These are phyloP conservation scores for Periophthalmus modestus DNA, from an alignment of 2,113 vertebrate genomes.

Conservation along the genomic window DNA sequence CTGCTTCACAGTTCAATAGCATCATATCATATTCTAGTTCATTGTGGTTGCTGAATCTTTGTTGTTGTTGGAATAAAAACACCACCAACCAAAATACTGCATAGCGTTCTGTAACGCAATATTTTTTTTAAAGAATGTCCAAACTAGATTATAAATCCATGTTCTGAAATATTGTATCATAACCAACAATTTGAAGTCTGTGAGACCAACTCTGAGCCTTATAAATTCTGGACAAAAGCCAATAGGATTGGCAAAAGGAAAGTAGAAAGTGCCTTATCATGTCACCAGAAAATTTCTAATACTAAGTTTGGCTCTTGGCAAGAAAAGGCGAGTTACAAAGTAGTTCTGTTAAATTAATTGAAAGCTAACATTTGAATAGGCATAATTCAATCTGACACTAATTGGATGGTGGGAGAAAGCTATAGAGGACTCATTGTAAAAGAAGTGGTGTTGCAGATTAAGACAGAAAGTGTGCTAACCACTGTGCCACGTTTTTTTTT, in stretches of 20 bases:
- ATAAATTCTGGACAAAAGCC: neutral
- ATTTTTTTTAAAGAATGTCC: no score
- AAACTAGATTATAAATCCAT: no score
- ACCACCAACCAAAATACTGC: no score
- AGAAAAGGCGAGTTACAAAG: neutral
- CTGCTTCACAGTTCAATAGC: neutral
- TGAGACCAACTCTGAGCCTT: neutral
- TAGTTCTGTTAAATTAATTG: neutral
- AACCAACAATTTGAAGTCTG: no score
- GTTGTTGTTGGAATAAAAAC: no score
- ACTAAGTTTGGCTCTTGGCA: neutral
- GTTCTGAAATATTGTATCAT: no score
- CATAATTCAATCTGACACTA: no score
- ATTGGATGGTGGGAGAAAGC: no score
- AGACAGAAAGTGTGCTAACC: neutral
- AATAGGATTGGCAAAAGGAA: neutral
- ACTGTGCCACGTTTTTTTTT: neutral
- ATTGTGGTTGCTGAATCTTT: neutral
- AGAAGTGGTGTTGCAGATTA: no score
- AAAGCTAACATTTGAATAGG: no score
- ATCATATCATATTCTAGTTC: neutral
- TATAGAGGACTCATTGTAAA: no score
- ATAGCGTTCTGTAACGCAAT: no score
- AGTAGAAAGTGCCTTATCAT: neutral
- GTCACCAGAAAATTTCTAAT: neutral